phyloP scores from a whole-genome alignment of 2,113 vertebrate genomes.

The Alces alces region DNA sequence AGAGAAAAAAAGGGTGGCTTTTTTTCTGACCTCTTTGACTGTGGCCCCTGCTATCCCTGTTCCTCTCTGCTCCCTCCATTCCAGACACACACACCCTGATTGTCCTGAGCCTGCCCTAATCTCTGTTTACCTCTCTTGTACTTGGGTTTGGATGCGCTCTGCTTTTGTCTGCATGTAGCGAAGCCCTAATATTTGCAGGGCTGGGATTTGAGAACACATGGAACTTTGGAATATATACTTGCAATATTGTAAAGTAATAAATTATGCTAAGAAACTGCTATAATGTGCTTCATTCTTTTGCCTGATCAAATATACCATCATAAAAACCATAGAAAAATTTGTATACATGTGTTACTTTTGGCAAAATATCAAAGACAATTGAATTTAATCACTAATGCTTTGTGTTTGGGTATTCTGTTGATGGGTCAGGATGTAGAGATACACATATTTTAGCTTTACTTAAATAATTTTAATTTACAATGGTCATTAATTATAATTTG shows the following conservation, averaged over 20 bases:
- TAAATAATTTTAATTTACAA: background rate
- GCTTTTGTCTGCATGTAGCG: background rate
- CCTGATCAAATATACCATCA: background rate
- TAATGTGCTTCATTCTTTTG: background rate
- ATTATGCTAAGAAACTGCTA: background rate
- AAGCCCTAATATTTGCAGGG: background rate
- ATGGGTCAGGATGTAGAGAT: background rate
- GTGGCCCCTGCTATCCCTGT: background rate
- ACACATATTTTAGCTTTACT: background rate
- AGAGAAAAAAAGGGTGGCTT: background rate
- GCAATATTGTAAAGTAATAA: background rate
- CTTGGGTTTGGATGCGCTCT: fast-evolving
- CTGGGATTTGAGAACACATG: background rate
- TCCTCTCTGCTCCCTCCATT: background rate
- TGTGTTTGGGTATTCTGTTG: background rate
- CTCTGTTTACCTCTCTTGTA: background rate
- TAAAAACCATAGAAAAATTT: background rate
- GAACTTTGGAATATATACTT: background rate
- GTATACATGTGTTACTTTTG: background rate
- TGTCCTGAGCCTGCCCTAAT: background rate
- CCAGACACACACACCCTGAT: fast-evolving
- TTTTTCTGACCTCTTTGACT: background rate
- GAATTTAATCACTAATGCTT: background rate
- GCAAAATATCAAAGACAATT: background rate
- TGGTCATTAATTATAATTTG: background rate